These are phyloP conservation scores for Columba livia DNA, from an alignment of 2,113 vertebrate genomes.

Conservation along the genomic window DNA sequence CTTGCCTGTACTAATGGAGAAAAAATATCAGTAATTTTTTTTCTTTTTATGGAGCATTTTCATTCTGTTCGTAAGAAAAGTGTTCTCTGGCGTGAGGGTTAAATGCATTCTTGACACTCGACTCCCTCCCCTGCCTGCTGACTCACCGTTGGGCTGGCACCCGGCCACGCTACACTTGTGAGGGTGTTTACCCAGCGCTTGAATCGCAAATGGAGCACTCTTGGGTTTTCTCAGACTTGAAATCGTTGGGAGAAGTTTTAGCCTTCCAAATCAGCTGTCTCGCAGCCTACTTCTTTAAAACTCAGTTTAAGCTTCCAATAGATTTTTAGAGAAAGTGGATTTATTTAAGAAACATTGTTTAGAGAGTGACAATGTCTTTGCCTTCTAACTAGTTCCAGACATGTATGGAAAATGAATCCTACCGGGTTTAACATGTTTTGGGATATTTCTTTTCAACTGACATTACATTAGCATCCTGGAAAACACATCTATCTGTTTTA, in stretches of 20 bases:
- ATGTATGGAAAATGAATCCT: not conserved
- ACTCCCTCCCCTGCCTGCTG: conserved; percentile 44
- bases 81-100: conserved; percentile 31
- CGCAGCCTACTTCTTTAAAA: not conserved
- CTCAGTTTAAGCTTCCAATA: not conserved
- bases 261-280: not conserved
- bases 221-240: not conserved
- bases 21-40: not conserved
- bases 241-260: not conserved
- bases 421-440: not conserved
- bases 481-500: not conserved
- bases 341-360: not conserved
- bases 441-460: not conserved
- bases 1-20: not conserved
- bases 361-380: not conserved
- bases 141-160: conserved; percentile 57
- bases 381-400: not conserved
- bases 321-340: not conserved
- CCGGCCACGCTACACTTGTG: not conserved
- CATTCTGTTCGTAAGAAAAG: not conserved
- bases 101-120: conserved; percentile 41
- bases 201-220: not conserved
- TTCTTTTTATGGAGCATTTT: not conserved
- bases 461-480: not conserved
- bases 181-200: conserved; percentile 25